Base-by-base conservation (phyloP, 2,113 vertebrate species). In the Mungos mungo region DNA sequence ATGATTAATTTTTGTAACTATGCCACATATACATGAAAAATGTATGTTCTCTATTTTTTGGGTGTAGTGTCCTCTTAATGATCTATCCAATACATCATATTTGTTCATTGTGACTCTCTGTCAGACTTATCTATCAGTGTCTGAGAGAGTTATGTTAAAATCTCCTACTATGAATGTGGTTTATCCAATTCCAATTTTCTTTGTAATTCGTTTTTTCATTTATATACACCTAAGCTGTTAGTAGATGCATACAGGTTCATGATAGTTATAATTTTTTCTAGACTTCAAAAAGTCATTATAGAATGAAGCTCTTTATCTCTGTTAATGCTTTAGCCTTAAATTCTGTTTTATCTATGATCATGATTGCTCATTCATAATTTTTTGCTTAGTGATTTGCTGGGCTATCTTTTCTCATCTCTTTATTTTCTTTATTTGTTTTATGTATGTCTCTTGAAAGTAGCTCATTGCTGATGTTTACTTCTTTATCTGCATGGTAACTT, bases 71-170 rank as follows among this genome's bases (percentile, higher is more conserved):
- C 95, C 33, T 91, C 18, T 88, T 86, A 88, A 83, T 90, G 45
- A 19, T 86, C 57, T 65, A 29, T 91, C 33, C 33, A 81, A 52
- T 60, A 80, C 63, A 84, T 81, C 45, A 19, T 90, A 71, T 81
- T 96, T 96, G 54, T 66, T 76, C 52, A n/a, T 65, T 93, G 41
- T 97, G 50, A 9, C 71, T 82, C 66, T 92, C 96, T 76, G 65
- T 66, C 72, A 90, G n/a, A 76, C 69, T 92, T 65, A 31, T 89
- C 19, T 79, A 10, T 71, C 18, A 54, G 31, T 41, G 11, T 87
- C 63, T 68, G 52, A 95, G 54, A 83, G 29, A 72, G 27, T 72
- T 57, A 14, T 87, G 35, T 92, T 94, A 95, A 92, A 92, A 87
- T 82, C 4, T 95, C 7, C 68, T 68, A 89, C 52, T 86, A 38